Evolutionary conservation across 1,140 invertebrate species (phyloP), one percentile per base, ranked within the genome.

Genomic region (Neodiprion fabricii): DNA sequence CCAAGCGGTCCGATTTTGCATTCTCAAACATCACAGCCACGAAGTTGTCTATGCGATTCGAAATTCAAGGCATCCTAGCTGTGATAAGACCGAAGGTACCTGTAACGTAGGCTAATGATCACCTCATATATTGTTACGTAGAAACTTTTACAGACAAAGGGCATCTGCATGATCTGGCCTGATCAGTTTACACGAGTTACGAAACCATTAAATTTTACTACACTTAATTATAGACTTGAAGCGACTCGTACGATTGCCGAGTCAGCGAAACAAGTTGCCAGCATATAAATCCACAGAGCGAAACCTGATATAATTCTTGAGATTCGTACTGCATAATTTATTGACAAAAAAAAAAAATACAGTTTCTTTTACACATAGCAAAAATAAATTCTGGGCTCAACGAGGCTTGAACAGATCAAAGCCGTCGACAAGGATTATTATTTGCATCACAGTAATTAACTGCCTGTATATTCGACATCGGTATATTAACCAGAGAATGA

Each of bases 141-240:
- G 28, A 40, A 40, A 40, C 28, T 5, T 40, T 40, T 40, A 5
- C 28, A 5, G 28, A 40, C 28, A 40, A 40, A 40, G 28, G 28
- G 28, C 28, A 40, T 40, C 28, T 5, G 28, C 5, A 40, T 3
- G 77, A 78, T 79, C 77, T 14, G 17, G 12, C 79, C 61, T 23
- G 67, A 77, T 76, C 79, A 79, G 76, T 79, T 78, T 77, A 76
- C 79, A 76, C 74, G 73, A 74, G 40, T 73, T 73, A 67, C 73
- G 75, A 61, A 61, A 77, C 78, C 76, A 76, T 84, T 82, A 82
- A 84, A 82, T 80, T 85, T 84, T 84, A 84, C 81, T 84, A 77
- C 81, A 75, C 82, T 84, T 84, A 85, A 85, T 84, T 85, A 82
- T 74, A 78, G 80, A 80, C 47, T 67, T 11, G 21, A 21, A 11